phyloP scores from a whole-genome alignment of 2,888 invertebrate genomes.

The Agrochola macilenta region DNA sequence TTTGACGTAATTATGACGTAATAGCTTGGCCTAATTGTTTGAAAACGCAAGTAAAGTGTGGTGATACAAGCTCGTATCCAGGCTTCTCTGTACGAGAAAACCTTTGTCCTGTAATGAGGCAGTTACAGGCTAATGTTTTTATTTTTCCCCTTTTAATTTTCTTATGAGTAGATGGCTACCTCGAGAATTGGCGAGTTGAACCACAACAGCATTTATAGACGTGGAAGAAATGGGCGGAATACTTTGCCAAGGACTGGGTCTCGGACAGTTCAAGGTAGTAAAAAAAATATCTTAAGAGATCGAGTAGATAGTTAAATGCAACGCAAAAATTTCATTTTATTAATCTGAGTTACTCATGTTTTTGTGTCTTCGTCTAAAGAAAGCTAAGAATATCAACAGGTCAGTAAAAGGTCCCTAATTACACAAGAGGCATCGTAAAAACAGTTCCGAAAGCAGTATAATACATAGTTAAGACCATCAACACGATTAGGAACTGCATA shows the following conservation, averaged over 20 bases:
- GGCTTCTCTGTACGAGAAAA: neutral
- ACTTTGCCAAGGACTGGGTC: neutral
- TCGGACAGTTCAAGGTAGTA: neutral
- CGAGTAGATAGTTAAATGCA: neutral
- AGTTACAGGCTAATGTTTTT: neutral
- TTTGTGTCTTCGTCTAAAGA: neutral
- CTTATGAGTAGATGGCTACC: no score
- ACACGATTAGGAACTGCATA: slow-evolving; percentile 10
- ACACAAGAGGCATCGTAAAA: slow-evolving; percentile 9
- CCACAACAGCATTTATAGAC: neutral
- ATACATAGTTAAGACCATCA: slow-evolving; percentile 19
- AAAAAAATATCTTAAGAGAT: no score
- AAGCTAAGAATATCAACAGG: slow-evolving; percentile 32
- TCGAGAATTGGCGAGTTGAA: neutral
- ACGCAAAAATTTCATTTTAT: neutral
- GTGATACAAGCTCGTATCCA: neutral
- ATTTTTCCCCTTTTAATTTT: neutral
- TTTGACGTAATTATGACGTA: neutral
- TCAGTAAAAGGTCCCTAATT: slow-evolving; percentile 5
- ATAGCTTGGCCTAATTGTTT: neutral
- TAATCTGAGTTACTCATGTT: neutral
- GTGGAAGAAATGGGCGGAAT: neutral
- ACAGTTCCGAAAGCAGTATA: slow-evolving; percentile 19
- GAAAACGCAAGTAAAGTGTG: neutral
- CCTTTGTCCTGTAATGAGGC: neutral